Evolutionary conservation across 2,797 vertebrate genomes (phyloP).

Genomic region (Champsocephalus gunnari): DNA sequence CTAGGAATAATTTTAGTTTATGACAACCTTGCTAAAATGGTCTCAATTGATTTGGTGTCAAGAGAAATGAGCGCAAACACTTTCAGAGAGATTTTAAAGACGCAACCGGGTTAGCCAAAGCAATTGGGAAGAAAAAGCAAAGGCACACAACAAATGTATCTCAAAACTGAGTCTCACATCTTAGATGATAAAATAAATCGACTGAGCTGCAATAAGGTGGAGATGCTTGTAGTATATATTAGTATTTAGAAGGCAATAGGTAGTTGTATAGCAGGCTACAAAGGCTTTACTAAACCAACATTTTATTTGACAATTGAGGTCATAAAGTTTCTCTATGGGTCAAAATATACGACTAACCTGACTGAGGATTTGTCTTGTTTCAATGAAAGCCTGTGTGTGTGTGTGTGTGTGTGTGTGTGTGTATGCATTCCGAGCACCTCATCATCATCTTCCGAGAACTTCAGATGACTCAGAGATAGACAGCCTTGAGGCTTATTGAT

Average conservation of each 20-base stretch:
- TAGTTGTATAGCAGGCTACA: no score
- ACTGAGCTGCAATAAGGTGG: no score
- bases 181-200: no score
- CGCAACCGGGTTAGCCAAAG: no score
- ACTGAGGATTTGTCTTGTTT: conserved; percentile 20
- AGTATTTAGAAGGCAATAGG: no score
- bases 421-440: conserved; percentile 46
- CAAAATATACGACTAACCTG: conserved; percentile 1
- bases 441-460: conserved; percentile 65
- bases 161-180: no score
- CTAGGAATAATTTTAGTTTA: neutral
- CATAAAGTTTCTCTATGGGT: neutral
- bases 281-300: neutral
- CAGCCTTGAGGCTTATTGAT: conserved; percentile 69
- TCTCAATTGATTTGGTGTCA: neutral
- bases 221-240: no score
- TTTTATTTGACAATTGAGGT: neutral
- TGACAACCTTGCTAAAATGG: neutral
- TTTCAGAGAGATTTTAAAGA: no score
- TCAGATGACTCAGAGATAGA: conserved; percentile 68
- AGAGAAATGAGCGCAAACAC: no score
- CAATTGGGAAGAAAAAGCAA: no score
- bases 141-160: no score
- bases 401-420: neutral
- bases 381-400: conserved; percentile 14